Base-by-base conservation (phyloP, 2,797 vertebrate species). In the Liparis tanakae region DNA sequence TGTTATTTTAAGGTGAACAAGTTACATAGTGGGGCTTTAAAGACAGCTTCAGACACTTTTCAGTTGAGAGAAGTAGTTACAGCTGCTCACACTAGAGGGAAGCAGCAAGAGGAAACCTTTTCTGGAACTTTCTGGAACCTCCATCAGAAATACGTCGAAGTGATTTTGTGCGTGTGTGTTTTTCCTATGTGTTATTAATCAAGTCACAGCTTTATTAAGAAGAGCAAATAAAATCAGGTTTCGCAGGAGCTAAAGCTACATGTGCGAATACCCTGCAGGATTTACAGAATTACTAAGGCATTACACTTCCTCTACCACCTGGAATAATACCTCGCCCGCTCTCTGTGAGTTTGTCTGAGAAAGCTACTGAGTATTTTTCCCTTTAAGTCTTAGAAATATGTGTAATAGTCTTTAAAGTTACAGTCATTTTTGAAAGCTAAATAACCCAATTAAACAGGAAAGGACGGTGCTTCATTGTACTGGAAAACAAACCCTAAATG, bases 61-160 rank as follows among this genome's bases (percentile, higher is more conserved):
- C 18, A 48, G 7, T 5, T 17, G 5, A 7, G 9, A 58, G n/a
- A 75, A 81, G 87, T 53, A 85, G 72, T 88, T 67, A 57, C 44
- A 18, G 0, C 10, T 37, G 41, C 34, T 50, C 50, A 80, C 87
- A 80, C 87, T 83, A 89, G 88, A 82, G 83, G 88, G 85, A 84
- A 81, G 76, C 76, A 81, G 43, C 59, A 74, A 37, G 58, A 72
- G 20, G 65, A 79, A 36, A 12, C 25, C 7, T 17, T 50, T 54
- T 76, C 33, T 60, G 37, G 76, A 85, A 88, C 33, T 67, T 85
- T 84, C 84, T 79, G 70, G 69, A 80, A 76, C 3, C 33, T 64
- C 20, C 20, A 46, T 22, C 17, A 56, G 39, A 76, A 80, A 70
- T 7, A 50, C 20, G 62, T 36, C 3, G 12, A 37, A 20, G 14